Conservation (phyloP, 2,113 vertebrate genomes). For the Chloroceryle aenea region DNA sequence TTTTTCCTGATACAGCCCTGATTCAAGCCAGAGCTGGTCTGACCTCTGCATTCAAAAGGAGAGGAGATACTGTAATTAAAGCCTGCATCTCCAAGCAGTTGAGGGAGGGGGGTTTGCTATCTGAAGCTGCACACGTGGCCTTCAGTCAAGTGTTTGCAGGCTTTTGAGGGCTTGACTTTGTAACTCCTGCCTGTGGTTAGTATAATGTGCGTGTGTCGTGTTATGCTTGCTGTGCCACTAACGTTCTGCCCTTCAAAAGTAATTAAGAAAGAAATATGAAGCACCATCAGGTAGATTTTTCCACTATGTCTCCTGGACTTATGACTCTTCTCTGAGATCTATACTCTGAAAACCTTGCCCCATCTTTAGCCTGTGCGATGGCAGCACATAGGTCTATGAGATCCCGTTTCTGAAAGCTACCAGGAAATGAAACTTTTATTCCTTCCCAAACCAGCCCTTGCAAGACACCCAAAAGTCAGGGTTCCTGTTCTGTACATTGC, state of each 20-base stretch:
- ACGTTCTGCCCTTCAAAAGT: neutral
- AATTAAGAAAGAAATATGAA: neutral
- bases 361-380: accelerated
- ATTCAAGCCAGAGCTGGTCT: conserved; percentile 12
- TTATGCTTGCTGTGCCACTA: neutral
- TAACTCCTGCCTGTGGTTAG: neutral
- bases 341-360: neutral
- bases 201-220: neutral
- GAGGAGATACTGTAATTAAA: neutral
- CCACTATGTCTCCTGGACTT: neutral
- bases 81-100: neutral
- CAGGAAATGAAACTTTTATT: neutral
- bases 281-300: neutral
- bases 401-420: neutral
- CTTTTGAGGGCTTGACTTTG: neutral
- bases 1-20: conserved; percentile 15
- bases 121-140: neutral
- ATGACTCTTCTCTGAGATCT: neutral
- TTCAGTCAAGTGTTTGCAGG: neutral
- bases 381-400: neutral
- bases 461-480: neutral
- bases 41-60: neutral
- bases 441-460: neutral
- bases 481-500: neutral
- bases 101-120: neutral